Base-by-base conservation (phyloP, 2,888 invertebrate genomes). In the Morpho achilles region DNA sequence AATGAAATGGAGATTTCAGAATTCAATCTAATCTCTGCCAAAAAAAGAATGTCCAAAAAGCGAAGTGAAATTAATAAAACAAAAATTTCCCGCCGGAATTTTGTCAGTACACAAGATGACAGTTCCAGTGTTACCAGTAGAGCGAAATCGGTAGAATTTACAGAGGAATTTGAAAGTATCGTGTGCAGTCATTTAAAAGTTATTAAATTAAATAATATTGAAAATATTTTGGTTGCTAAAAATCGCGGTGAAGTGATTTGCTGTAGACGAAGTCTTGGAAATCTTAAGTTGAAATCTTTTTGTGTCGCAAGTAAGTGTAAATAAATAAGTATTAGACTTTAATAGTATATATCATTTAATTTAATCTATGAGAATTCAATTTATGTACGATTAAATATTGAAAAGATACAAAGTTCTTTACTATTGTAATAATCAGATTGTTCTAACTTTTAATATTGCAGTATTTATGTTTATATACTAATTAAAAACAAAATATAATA, bases 11-110 rank as follows among this genome's bases (percentile, higher is more conserved):
- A 60, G 16, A 60, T 60, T 53, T 42, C 59, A 23, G 64, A 67
- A 53, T 88, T 90, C 32, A 86, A 82, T 67, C 63, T 90, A n/a
- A 82, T 75, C 50, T 72, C 81, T 1, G 87, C 85, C 0, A 90
- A 88, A 73, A 74, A 74, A 59, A 70, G 87, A 58, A 53, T 83
- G 2, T 60, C 72, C 0, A 66, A 65, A n/a, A 75, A 75, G 62
- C 81, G 78, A 66, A 74, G 73, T 59, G 82, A 83, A 51, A 81
- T 69, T 54, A 65, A 41, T 48, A 48, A 71, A 23, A 9, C 68
- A 2, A 74, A 60, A 58, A 53, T 58, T 66, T 69, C 75, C 50
- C 83, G 80, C 63, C 77, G 75, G 49, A 82, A 80, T 55, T 80
- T 83, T 7, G 70, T 74, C 49, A 66, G 65, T 43, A 48, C 65